phyloP scores from a whole-genome alignment of 2,113 vertebrate genomes.

The Nyctereutes procyonoides region DNA sequence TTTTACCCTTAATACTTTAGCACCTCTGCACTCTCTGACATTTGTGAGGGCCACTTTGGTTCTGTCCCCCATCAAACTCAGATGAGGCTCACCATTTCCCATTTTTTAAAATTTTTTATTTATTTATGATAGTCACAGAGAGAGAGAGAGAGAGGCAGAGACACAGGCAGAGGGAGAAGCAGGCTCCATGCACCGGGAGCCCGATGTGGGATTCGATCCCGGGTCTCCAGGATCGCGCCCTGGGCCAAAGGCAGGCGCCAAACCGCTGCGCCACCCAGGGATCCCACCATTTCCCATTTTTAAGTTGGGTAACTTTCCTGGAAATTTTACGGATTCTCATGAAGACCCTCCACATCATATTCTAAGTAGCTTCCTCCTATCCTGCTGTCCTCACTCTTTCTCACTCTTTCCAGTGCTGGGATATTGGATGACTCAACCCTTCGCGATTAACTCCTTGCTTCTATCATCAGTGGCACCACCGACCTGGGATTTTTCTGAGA shows the following conservation, averaged over 20 bases:
- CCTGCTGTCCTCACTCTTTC: not conserved
- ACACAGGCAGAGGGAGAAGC: too few species aligned
- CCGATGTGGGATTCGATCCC: too few species aligned
- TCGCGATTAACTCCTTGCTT: not conserved
- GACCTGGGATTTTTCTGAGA: constrained; percentile 1
- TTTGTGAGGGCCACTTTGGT: not conserved
- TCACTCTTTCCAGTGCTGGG: too few species aligned
- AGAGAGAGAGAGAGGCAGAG: too few species aligned
- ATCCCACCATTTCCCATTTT: constrained; percentile 43
- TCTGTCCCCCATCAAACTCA: not conserved
- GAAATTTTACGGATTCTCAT: not conserved
- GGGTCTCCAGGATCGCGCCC: too few species aligned
- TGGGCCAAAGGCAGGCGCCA: too few species aligned
- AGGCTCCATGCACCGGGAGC: too few species aligned
- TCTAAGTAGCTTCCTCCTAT: not conserved
- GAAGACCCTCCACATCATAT: not conserved
- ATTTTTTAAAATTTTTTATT: too few species aligned
- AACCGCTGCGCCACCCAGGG: too few species aligned
- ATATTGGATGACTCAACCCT: not conserved
- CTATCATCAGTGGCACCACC: not conserved
- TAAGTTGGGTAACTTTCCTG: constrained; percentile 3
- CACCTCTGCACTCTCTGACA: not conserved
- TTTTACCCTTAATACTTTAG: not conserved
- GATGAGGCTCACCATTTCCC: not conserved
- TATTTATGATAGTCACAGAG: too few species aligned